A percentile compares a stretch with the other conserved stretches of the same genome.
phyloP scores from a whole-genome alignment of 2,113 vertebrate species.

The Pseudorhombus dupliciocellatus region DNA sequence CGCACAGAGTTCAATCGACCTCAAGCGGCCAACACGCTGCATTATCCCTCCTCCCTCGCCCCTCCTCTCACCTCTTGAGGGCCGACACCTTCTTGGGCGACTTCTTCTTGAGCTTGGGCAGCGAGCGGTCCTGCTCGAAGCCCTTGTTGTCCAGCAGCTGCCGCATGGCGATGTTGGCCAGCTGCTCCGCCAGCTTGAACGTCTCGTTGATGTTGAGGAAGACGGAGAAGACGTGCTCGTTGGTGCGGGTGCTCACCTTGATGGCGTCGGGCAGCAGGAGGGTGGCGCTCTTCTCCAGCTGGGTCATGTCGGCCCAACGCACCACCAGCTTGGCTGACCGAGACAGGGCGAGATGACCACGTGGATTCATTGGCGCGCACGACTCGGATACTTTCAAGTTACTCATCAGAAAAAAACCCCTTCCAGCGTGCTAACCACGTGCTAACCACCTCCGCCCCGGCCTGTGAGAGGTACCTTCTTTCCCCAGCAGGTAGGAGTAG shows the following conservation, averaged over 20 bases:
- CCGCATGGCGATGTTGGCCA: constrained; percentile 98
- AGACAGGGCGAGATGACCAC: background rate
- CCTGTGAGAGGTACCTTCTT: constrained; percentile 85
- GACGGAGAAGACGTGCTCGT: constrained; percentile 93
- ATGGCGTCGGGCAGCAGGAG: constrained; percentile 93
- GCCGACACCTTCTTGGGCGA: constrained; percentile 96
- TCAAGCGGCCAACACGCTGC: background rate
- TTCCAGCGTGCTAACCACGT: background rate
- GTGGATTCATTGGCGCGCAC: background rate
- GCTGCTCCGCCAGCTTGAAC: constrained; percentile 97
- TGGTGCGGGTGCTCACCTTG: constrained; percentile 92
- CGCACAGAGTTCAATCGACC: background rate
- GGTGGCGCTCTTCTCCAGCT: constrained; percentile 94
- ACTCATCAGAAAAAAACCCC: background rate
- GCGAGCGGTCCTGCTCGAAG: constrained; percentile 94
- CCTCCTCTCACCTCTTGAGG: constrained; percentile 90
- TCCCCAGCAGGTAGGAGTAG: constrained; percentile 95
- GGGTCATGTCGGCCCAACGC: constrained; percentile 97
- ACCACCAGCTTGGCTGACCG: constrained; percentile 91
- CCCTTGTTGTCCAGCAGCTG: constrained; percentile 97
- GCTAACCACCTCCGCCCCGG: background rate
- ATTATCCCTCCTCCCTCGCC: background rate
- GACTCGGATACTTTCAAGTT: background rate
- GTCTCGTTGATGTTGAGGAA: constrained; percentile 98
- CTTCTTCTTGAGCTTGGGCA: constrained; percentile 97